Evolutionary conservation across 1,140 invertebrate species (phyloP).

Genomic region (Dendrolimus kikuchii): DNA sequence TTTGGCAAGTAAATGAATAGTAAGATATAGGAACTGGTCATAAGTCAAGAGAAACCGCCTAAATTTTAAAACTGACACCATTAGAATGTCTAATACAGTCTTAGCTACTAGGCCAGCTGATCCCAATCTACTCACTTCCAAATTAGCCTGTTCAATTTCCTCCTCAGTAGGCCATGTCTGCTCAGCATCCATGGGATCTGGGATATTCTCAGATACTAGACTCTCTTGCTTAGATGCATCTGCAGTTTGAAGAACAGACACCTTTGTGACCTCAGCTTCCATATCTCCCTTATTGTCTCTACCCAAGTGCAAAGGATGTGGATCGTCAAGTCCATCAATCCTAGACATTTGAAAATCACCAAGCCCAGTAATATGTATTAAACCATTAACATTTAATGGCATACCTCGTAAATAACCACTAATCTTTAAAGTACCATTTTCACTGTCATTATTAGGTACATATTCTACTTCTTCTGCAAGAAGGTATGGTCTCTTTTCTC

Average conservation of each 20-base stretch:
- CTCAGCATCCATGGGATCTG: conserved; percentile 94
- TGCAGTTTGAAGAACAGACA: conserved; percentile 76
- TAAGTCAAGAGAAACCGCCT: too few species aligned
- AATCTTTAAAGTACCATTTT: conserved; percentile 84
- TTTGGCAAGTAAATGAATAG: too few species aligned
- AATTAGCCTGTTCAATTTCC: conserved; percentile 84
- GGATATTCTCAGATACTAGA: conserved; percentile 84
- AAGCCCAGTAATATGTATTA: conserved; percentile 92
- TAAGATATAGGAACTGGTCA: too few species aligned
- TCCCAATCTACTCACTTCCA: conserved; percentile 57
- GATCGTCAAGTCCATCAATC: conserved; percentile 84
- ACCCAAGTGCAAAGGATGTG: conserved; percentile 77
- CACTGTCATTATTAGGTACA: conserved; percentile 71
- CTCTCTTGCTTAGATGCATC: conserved; percentile 83
- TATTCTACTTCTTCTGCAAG: conserved; percentile 86
- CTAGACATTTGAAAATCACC: conserved; percentile 93
- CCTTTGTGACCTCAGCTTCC: conserved; percentile 47
- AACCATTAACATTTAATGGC: conserved; percentile 87
- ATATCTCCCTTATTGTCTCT: conserved; percentile 56
- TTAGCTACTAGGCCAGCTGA: too few species aligned
- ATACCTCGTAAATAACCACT: conserved; percentile 89
- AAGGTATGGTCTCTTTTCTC: conserved; percentile 85
- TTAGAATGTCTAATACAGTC: too few species aligned
- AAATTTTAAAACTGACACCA: too few species aligned
- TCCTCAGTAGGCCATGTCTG: conserved; percentile 97